A percentile compares a stretch with the other conserved stretches of the same genome.
These are phyloP conservation scores for Dione juno DNA, from an alignment of 2,888 invertebrate genomes.

Conservation along the genomic window DNA sequence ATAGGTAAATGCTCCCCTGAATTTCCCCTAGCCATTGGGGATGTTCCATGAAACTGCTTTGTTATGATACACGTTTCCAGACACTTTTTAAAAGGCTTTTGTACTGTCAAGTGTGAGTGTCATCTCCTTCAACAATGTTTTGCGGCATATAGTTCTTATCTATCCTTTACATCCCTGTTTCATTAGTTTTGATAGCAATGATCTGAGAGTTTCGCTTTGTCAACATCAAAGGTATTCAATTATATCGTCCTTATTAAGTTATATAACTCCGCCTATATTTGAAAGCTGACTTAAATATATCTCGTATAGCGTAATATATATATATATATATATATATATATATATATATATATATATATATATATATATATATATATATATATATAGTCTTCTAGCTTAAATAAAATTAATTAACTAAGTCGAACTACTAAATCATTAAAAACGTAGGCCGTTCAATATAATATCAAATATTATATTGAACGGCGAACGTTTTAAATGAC, in stretches of 20 bases:
- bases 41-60: slow-evolving; percentile 57
- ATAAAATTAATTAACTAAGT: too few relatives aligned
- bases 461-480: too few relatives aligned
- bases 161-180: slow-evolving; percentile 19
- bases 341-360: too few relatives aligned
- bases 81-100: slow-evolving; percentile 77
- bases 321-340: too few relatives aligned
- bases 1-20: slow-evolving; percentile 45
- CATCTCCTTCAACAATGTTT: slow-evolving; percentile 47
- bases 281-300: not conserved
- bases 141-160: slow-evolving; percentile 25
- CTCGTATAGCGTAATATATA: too few relatives aligned
- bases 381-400: too few relatives aligned
- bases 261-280: not conserved
- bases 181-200: slow-evolving; percentile 28
- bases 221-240: slow-evolving; percentile 2
- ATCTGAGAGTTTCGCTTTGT: slow-evolving; percentile 2
- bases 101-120: slow-evolving; percentile 67
- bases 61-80: slow-evolving; percentile 70
- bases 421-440: too few relatives aligned
- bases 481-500: too few relatives aligned
- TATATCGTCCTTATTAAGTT: not conserved
- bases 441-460: too few relatives aligned
- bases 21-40: slow-evolving; percentile 45
- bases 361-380: too few relatives aligned